A percentile compares a stretch with the other conserved stretches of the same genome.
Evolutionary conservation across 1,140 invertebrate species (phyloP).

Genomic region (Drosophila kepulauana): DNA sequence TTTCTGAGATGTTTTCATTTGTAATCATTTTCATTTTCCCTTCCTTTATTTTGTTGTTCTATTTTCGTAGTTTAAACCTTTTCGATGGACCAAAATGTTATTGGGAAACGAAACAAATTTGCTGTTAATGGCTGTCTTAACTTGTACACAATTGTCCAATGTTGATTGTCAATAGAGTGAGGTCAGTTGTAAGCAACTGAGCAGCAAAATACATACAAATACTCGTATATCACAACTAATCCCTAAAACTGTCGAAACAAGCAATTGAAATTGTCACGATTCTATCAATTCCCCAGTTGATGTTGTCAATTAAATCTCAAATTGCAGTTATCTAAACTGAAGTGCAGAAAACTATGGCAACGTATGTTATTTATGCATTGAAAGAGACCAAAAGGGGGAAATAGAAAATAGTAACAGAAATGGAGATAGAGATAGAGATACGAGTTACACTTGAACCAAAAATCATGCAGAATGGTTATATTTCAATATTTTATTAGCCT

Average conservation of each 20-base stretch:
- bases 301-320: conserved; percentile 51
- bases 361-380: conserved; percentile 42
- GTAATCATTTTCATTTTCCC: too few species aligned
- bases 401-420: too few species aligned
- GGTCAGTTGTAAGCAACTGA: too few species aligned
- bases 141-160: conserved; percentile 3
- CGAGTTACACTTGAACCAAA: conserved; percentile 45
- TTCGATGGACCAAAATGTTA: too few species aligned
- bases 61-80: too few species aligned
- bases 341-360: conserved; percentile 42
- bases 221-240: conserved; percentile 37
- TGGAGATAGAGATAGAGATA: too few species aligned
- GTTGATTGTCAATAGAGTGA: background rate
- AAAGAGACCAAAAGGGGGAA: background rate
- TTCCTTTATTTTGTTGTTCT: too few species aligned
- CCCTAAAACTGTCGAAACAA: conserved; percentile 13
- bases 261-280: conserved; percentile 24
- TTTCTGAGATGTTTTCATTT: too few species aligned
- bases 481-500: conserved; percentile 79
- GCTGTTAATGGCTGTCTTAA: too few species aligned
- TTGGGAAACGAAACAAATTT: too few species aligned
- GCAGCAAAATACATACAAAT: background rate
- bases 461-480: conserved; percentile 73
- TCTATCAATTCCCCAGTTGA: conserved; percentile 41
- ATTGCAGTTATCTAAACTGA: conserved; percentile 40